These are phyloP conservation scores for Drymodes brunneopygia DNA, from an alignment of 2,113 vertebrate genomes.

Conservation along the genomic window DNA sequence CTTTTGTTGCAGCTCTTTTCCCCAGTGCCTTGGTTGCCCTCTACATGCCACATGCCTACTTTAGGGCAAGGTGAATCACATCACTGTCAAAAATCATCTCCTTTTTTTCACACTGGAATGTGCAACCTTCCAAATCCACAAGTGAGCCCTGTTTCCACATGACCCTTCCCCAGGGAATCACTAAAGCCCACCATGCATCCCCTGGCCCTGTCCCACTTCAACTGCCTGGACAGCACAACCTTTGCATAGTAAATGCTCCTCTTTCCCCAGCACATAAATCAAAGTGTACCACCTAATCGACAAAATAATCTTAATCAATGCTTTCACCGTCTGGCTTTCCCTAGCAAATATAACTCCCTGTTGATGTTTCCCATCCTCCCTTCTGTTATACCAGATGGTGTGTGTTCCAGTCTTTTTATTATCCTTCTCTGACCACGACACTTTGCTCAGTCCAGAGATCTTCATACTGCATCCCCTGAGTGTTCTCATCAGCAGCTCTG, in stretches of 20 bases:
- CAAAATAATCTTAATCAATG: constrained; percentile 79
- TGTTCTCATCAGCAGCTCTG: constrained; percentile 31
- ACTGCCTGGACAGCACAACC: not conserved
- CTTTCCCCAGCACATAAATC: constrained; percentile 60
- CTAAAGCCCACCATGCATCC: not conserved
- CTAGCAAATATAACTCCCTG: constrained; percentile 72
- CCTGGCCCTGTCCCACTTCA: not conserved
- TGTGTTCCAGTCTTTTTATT: constrained; percentile 72
- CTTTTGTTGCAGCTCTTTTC: not conserved
- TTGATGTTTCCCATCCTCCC: constrained; percentile 75
- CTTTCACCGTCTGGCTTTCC: constrained; percentile 75
- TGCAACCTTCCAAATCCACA: not conserved
- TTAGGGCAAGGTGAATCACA: not conserved
- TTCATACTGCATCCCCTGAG: not conserved
- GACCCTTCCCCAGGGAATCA: not conserved
- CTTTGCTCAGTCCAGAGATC: constrained; percentile 63
- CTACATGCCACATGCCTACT: not conserved
- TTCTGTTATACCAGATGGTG: constrained; percentile 79
- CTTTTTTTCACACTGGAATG: not conserved
- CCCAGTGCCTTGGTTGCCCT: not conserved
- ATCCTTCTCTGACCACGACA: constrained; percentile 69
- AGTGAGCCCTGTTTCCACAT: not conserved
- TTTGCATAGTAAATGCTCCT: not conserved
- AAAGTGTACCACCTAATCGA: constrained; percentile 69
- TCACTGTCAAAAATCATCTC: not conserved